Evolutionary conservation across 1,140 invertebrate species (phyloP), one percentile per base, ranked within the genome.

Genomic region (Battus philenor): DNA sequence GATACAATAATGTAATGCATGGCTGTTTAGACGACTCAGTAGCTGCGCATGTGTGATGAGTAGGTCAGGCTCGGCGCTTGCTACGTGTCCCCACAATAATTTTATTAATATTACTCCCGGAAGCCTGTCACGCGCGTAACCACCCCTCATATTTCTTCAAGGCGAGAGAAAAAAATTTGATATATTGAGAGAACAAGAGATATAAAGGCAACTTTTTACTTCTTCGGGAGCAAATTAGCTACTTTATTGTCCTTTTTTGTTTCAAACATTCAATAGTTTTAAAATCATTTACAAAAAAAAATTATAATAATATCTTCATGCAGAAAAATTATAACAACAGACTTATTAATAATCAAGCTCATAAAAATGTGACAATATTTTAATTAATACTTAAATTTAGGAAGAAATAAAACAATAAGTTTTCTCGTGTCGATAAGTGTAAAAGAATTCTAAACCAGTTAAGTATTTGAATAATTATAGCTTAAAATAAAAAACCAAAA

Each of bases 31-130:
- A 49, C 12, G 27, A 20, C 41, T 51, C 44, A 47, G 43, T 52
- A 50, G 46, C 55, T 44, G 38, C 41, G 34, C 29, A 41, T 36
- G 38, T 31, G 27, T 56, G 51, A 48, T 49, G 59, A 61, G 59
- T 68, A 68, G 70, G 71, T 72, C 73, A 68, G 56, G 55, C 58
- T 27, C 46, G 34, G 54, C 54, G 54, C 50, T 50, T 39, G 41
- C 41, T 60, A 76, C 73, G 73, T 78, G 72, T 78, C 72, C 56
- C 66, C 59, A 80, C 72, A 78, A 80, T 82, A 82, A 82, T 82
- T 82, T 79, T 82, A 82, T 82, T 82, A 80, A 82, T 78, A 82
- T 80, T 75, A 70, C 72, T 60, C 73, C 63, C 66, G 57, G 63
- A 72, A 73, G 66, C 44, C 61, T 74, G 76, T 80, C 78, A 82